A percentile compares a stretch with the other conserved stretches of the same genome.
Evolutionary conservation across 2,113 vertebrate genomes (phyloP).

Genomic region (Channa maculata): DNA sequence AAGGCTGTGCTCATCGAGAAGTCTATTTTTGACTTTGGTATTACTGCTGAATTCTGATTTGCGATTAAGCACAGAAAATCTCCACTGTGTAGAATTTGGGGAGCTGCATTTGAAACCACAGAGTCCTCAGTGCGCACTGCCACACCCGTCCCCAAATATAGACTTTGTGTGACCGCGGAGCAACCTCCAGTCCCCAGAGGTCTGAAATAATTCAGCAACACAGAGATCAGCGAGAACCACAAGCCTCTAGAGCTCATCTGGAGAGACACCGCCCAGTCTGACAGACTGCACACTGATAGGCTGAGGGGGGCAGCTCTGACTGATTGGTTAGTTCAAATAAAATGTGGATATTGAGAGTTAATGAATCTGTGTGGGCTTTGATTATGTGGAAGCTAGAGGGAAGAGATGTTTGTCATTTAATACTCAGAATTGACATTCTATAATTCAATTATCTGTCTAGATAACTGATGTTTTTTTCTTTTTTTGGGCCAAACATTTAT

Average conservation of each 20-base stretch:
- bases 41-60: no score
- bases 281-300: neutral
- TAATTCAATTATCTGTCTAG: no score
- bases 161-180: conserved; percentile 3
- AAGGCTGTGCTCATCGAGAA: neutral
- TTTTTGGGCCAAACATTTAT: no score
- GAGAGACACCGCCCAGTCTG: conserved; percentile 8
- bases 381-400: no score
- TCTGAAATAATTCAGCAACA: conserved; percentile 13
- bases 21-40: no score
- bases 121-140: conserved; percentile 6
- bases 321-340: no score
- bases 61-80: no score
- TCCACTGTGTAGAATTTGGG: neutral
- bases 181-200: conserved; percentile 18
- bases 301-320: neutral
- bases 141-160: conserved; percentile 50
- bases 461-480: no score
- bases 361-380: no score
- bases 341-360: no score
- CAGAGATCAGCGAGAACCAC: neutral
- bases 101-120: conserved; percentile 20
- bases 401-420: no score
- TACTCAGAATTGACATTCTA: no score
- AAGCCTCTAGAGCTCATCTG: neutral